These are phyloP conservation scores for Laupala kohalensis DNA, from an alignment of 1,140 invertebrate species.

Conservation along the genomic window DNA sequence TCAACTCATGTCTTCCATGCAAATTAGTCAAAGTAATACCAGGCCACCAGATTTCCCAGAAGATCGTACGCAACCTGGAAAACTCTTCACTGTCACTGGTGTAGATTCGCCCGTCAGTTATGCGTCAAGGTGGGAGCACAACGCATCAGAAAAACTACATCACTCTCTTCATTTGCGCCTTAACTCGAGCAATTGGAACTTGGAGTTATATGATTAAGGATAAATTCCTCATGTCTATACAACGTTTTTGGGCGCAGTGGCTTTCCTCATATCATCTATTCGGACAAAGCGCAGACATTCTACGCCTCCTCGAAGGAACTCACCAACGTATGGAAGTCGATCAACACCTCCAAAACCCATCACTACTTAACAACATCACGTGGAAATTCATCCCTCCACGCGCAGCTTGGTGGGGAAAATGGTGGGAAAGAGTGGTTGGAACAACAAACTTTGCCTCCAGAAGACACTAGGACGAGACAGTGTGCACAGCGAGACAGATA, in stretches of 20 bases:
- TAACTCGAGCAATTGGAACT: conserved; percentile 21
- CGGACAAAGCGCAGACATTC: conserved; percentile 7
- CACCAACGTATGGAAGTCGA: background rate
- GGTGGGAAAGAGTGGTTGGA: conserved; percentile 1
- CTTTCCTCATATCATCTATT: conserved; percentile 17
- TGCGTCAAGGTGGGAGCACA: background rate
- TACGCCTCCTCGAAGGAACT: background rate
- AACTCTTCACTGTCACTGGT: background rate
- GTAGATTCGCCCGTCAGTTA: conserved; percentile 8
- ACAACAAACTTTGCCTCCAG: background rate
- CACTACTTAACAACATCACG: background rate
- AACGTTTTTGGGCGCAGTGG: conserved; percentile 23
- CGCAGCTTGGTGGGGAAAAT: background rate
- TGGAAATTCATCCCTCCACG: background rate
- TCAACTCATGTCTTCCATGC: no score
- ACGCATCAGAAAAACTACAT: background rate
- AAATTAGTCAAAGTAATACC: background rate
- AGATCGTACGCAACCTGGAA: background rate
- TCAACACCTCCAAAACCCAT: no score
- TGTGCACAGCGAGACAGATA: background rate
- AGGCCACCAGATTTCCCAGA: background rate
- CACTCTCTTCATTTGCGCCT: conserved; percentile 15
- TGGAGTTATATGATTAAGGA: conserved; percentile 15
- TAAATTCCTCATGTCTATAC: conserved; percentile 20
- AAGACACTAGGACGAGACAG: background rate